A percentile compares a stretch with the other conserved stretches of the same genome.
phyloP scores from a whole-genome alignment of 2,113 vertebrate genomes.

The Cephalopterus ornatus region DNA sequence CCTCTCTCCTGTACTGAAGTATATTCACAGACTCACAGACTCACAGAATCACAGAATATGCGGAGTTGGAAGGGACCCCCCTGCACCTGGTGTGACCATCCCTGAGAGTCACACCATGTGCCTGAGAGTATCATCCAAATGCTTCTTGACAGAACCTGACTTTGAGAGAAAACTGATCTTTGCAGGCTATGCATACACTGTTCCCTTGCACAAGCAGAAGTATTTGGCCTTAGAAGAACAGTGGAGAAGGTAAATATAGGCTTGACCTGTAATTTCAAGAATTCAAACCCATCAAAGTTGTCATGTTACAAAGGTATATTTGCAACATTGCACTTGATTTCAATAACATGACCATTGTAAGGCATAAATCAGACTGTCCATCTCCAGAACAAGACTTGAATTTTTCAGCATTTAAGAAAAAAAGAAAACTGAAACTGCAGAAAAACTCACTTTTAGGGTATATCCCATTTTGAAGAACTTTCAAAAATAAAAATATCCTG shows the following conservation, averaged over 20 bases:
- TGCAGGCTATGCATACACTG: rapidly evolving
- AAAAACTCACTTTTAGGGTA: background rate
- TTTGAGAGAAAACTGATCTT: background rate
- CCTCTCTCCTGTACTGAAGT: background rate
- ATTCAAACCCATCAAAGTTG: background rate
- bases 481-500: background rate
- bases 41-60: background rate
- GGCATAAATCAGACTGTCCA: background rate
- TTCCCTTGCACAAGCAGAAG: background rate
- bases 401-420: background rate
- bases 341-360: background rate
- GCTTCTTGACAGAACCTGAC: background rate
- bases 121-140: background rate
- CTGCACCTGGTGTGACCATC: background rate
- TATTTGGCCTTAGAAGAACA: background rate
- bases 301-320: background rate
- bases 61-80: background rate
- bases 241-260: background rate
- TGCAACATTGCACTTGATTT: background rate
- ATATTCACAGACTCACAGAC: background rate
- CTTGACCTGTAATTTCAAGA: background rate
- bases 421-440: background rate
- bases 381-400: background rate
- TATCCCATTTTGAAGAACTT: background rate
- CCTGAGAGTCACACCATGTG: background rate